These are phyloP conservation scores for Tragulus kanchil DNA, from an alignment of 2,113 vertebrate species.

Conservation along the genomic window DNA sequence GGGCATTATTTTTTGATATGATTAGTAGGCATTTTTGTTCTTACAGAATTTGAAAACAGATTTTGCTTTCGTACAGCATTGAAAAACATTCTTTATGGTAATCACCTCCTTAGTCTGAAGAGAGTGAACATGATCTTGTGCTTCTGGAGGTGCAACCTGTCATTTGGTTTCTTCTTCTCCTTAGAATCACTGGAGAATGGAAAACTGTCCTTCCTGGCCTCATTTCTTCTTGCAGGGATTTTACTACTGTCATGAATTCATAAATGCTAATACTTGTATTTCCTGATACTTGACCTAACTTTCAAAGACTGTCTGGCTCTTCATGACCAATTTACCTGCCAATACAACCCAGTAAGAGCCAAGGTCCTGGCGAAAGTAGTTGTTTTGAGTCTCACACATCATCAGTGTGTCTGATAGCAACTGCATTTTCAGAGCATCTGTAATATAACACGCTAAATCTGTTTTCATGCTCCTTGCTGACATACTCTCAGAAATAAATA, in stretches of 20 bases:
- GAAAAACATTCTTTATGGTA: slow-evolving; percentile 76
- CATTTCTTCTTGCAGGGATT: not conserved
- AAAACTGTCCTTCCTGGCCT: accelerated
- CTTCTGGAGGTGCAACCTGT: slow-evolving; percentile 49
- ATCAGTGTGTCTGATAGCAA: not conserved
- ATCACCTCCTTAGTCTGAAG: slow-evolving; percentile 34
- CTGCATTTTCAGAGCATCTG: not conserved
- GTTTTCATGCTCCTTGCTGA: slow-evolving; percentile 4
- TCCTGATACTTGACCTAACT: not conserved
- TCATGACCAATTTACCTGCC: not conserved
- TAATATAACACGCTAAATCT: not conserved
- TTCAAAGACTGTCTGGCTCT: not conserved
- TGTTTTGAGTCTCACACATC: not conserved
- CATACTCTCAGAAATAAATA: slow-evolving; percentile 4
- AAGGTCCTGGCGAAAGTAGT: not conserved
- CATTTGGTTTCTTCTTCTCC: not conserved
- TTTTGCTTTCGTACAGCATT: slow-evolving; percentile 46
- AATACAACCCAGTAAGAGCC: not conserved
- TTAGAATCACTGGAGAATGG: not conserved
- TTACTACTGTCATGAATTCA: not conserved
- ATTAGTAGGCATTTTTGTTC: not conserved
- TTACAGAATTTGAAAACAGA: slow-evolving; percentile 58
- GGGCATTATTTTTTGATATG: slow-evolving; percentile 63
- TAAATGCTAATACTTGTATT: not conserved
- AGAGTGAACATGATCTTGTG: slow-evolving; percentile 75